A percentile compares a stretch with the other conserved stretches of the same genome.
Conservation (phyloP, 2,888 invertebrate species). For the Meliscaeva auricollis region DNA sequence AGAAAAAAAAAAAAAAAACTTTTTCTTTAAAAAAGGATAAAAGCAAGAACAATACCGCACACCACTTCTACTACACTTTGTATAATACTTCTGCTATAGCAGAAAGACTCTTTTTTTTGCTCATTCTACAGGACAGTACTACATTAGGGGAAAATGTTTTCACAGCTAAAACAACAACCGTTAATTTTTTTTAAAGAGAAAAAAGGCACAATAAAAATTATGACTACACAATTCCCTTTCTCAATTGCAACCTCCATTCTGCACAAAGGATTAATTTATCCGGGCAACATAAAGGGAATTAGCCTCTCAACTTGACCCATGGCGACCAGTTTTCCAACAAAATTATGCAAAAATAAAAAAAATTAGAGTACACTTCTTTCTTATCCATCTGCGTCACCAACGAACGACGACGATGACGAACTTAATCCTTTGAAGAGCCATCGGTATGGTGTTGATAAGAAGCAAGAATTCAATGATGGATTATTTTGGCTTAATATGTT, state of each 20-base stretch:
- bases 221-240: conserved; percentile 40
- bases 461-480: neutral
- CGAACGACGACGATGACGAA: neutral
- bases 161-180: conserved; percentile 47
- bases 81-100: no score
- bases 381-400: conserved; percentile 4
- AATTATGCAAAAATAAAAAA: conserved; percentile 33
- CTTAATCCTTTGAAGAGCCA: neutral
- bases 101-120: no score
- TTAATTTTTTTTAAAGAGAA: conserved; percentile 21
- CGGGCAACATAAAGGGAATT: conserved; percentile 36
- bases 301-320: conserved; percentile 44
- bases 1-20: conserved; percentile 22
- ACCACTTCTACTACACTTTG: no score
- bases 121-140: neutral
- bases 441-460: neutral
- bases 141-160: conserved; percentile 41
- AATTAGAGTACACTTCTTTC: neutral
- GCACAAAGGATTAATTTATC: conserved; percentile 41
- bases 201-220: conserved; percentile 47
- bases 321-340: conserved; percentile 34
- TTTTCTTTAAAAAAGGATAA: conserved; percentile 11
- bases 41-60: neutral
- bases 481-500: neutral
- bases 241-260: neutral